These are phyloP conservation scores for Zosterops hypoxanthus DNA, from an alignment of 2,113 vertebrate species.

Conservation along the genomic window DNA sequence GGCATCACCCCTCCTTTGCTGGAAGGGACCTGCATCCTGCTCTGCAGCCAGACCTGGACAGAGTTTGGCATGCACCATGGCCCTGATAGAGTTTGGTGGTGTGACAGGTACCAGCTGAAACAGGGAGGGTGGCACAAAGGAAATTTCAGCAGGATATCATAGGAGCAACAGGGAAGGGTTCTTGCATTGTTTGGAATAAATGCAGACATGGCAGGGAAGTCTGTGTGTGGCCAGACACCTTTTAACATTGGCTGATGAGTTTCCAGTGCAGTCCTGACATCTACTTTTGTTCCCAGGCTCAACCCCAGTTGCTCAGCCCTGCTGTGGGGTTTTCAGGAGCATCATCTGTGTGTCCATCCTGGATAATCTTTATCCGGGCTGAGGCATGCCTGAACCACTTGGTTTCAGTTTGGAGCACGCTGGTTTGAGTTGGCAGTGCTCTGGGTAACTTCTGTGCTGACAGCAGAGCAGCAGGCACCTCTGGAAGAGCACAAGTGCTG, in stretches of 20 bases:
- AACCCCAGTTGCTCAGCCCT: neutral
- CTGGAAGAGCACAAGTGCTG: accelerated
- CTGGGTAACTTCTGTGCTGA: neutral
- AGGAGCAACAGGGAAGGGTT: neutral
- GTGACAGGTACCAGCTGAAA: neutral
- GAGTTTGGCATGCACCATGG: accelerated
- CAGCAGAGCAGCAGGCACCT: neutral
- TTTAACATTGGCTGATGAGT: accelerated
- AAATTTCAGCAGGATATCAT: no score
- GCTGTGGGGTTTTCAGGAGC: neutral
- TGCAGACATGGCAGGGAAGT: neutral
- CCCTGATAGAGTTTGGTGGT: neutral
- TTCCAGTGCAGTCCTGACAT: accelerated
- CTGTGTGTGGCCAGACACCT: accelerated
- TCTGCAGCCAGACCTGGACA: neutral
- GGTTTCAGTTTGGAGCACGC: accelerated
- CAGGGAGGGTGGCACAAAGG: neutral
- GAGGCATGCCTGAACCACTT: accelerated
- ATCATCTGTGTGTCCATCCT: accelerated
- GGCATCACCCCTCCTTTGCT: neutral
- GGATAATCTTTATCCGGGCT: neutral
- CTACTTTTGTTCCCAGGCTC: neutral
- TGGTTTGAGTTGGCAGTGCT: accelerated
- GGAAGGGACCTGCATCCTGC: neutral
- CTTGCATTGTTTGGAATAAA: neutral